Base-by-base conservation (phyloP, 1,140 invertebrate species). In the Cryptotermes secundus region DNA sequence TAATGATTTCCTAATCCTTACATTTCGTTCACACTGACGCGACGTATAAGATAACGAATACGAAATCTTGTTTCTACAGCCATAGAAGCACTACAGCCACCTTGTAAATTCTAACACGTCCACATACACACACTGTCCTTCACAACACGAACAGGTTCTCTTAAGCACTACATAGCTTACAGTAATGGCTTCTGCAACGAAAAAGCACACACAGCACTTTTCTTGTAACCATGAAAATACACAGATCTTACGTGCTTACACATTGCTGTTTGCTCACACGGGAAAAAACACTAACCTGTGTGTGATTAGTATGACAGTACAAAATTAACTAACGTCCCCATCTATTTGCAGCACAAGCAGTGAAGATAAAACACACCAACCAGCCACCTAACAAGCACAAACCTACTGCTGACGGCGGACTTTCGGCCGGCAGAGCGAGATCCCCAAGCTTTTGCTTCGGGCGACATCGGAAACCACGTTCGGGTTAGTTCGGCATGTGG, bases 341-440 rank as follows among this genome's bases (percentile, higher is more conserved):
- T 53, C 45, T n/a, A 45, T 82, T n/a, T 82, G 35, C 45, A 82
- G 81, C 81, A 82, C 81, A 82, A 82, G 81, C 81, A 82, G 45
- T 82, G 81, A 82, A 82, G 81, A 72, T 82, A 82, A 82, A 81
- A 82, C 81, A 42, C 31, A 84, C 53, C 84, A 80, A 42, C 80
- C 84, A 65, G 84, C 80, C 84, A 82, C 84, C 84, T n/a, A 81
- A 80, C 84, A 80, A 84, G 84, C 84, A 84, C 84, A 82, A 81
- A 82, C 84, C 84, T 84, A 84, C 84, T 84, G 84, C 84, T 84
- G 31, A 79, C 83, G 24, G 80, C 36, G 16, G 72, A 65, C 45
- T 59, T 59, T 59, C 80, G 79, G 80, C 34, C 84, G 80, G 53
- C 80, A 24, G 59, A 84, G 84, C 82, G 80, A 79, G 49, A 49